phyloP scores from a whole-genome alignment of 2,888 invertebrate genomes.

The Eupithecia insigniata region DNA sequence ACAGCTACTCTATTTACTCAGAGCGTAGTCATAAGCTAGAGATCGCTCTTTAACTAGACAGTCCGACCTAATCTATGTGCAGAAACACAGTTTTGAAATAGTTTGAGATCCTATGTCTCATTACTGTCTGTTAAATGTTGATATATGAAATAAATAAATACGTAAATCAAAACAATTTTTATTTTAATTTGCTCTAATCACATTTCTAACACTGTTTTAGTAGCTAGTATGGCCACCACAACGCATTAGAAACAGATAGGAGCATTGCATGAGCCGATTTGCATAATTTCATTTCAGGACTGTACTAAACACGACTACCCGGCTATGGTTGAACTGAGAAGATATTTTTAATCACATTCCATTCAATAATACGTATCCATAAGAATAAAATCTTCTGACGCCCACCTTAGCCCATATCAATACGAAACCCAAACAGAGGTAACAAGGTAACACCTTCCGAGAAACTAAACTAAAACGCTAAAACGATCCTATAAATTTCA shows the following conservation, averaged over 20 bases:
- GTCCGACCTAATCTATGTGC: neutral
- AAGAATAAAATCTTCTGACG: slow-evolving; percentile 20
- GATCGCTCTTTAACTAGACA: neutral
- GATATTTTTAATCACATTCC: too few relatives aligned
- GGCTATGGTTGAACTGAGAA: neutral
- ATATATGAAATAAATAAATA: too few relatives aligned
- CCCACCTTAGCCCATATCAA: slow-evolving; percentile 28
- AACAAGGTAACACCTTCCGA: slow-evolving; percentile 21
- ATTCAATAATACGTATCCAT: neutral
- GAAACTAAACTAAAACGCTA: too few relatives aligned
- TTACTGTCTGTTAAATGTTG: too few relatives aligned
- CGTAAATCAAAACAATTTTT: too few relatives aligned
- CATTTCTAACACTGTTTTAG: neutral
- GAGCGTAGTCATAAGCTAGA: neutral
- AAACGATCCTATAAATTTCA: slow-evolving; percentile 23
- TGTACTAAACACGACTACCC: neutral
- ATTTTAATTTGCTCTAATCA: too few relatives aligned
- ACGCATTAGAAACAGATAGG: neutral
- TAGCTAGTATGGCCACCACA: neutral
- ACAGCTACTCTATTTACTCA: neutral
- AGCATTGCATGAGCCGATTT: neutral
- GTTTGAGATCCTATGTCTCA: too few relatives aligned
- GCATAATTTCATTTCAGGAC: neutral
- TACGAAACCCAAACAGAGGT: slow-evolving; percentile 30
- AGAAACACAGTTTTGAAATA: too few relatives aligned